These are phyloP conservation scores for Myocastor coypus DNA, from an alignment of 2,113 vertebrate genomes.

Conservation along the genomic window DNA sequence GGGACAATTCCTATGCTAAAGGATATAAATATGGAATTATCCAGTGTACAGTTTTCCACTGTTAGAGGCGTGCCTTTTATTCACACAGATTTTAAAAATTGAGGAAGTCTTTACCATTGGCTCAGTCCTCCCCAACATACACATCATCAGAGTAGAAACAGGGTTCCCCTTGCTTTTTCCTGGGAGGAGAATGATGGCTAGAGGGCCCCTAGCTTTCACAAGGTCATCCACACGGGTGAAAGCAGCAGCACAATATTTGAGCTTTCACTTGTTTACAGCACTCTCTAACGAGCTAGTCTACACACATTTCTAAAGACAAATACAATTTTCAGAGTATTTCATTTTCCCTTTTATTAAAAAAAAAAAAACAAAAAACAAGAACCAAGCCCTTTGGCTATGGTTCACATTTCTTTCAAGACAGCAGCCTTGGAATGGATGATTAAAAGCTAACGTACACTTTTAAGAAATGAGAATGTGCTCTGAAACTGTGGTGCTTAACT, in stretches of 20 bases:
- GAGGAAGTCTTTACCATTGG: background rate
- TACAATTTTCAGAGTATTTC: constrained; percentile 60
- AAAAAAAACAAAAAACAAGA: background rate
- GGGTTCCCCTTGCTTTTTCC: background rate
- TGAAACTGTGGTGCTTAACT: constrained; percentile 43
- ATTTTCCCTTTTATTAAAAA: constrained; percentile 72
- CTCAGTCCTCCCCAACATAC: background rate
- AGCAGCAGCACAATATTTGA: background rate
- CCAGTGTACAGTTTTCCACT: background rate
- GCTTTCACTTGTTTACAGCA: constrained; percentile 12
- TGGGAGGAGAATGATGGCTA: background rate
- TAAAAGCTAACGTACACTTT: constrained; percentile 63
- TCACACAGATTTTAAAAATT: background rate
- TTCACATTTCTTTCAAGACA: constrained; percentile 58
- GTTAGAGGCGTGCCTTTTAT: background rate
- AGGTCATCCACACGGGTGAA: background rate
- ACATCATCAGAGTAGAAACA: background rate
- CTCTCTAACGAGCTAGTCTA: constrained; percentile 27
- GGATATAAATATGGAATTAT: background rate
- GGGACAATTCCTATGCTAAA: background rate
- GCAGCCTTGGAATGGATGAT: constrained; percentile 51
- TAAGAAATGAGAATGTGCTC: constrained; percentile 60
- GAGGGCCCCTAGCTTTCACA: background rate
- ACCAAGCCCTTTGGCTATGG: constrained; percentile 15
- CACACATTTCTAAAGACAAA: constrained; percentile 62